Evolutionary conservation across 2,888 invertebrate species (phyloP).

Genomic region (Slavum lentiscoides): DNA sequence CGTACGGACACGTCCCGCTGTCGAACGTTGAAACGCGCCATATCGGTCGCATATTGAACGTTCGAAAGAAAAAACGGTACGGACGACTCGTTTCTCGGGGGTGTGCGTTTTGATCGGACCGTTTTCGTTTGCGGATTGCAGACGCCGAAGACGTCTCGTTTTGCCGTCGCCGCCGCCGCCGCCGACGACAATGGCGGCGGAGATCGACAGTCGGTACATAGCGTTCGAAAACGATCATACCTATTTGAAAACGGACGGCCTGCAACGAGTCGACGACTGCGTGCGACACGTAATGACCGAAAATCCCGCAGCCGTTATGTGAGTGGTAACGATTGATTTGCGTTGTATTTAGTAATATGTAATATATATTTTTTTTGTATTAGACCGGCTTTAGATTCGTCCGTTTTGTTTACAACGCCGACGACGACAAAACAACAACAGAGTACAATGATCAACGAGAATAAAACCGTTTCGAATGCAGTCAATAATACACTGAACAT

Average conservation of each 20-base stretch:
- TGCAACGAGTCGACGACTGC: neutral
- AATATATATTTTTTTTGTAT: neutral
- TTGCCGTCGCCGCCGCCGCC: too few species aligned
- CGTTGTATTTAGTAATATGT: too few species aligned
- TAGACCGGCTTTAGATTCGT: neutral
- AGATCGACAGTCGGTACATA: slow-evolving; percentile 9
- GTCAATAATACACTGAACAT: neutral
- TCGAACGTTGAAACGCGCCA: too few species aligned
- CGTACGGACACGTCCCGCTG: too few species aligned
- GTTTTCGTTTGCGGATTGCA: neutral
- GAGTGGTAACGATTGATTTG: neutral
- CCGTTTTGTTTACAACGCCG: neutral
- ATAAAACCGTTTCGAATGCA: neutral
- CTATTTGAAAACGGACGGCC: slow-evolving; percentile 12
- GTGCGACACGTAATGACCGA: neutral
- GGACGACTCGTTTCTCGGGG: neutral
- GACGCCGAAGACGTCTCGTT: neutral
- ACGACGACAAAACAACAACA: neutral
- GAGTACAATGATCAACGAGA: neutral
- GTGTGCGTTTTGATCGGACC: neutral
- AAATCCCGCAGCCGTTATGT: slow-evolving; percentile 2
- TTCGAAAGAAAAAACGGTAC: neutral
- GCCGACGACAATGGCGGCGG: neutral
- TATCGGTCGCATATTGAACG: too few species aligned
- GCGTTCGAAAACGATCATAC: slow-evolving; percentile 45